Evolutionary conservation across 1,140 invertebrate genomes (phyloP).

Genomic region (Plectrocnemia conspersa): DNA sequence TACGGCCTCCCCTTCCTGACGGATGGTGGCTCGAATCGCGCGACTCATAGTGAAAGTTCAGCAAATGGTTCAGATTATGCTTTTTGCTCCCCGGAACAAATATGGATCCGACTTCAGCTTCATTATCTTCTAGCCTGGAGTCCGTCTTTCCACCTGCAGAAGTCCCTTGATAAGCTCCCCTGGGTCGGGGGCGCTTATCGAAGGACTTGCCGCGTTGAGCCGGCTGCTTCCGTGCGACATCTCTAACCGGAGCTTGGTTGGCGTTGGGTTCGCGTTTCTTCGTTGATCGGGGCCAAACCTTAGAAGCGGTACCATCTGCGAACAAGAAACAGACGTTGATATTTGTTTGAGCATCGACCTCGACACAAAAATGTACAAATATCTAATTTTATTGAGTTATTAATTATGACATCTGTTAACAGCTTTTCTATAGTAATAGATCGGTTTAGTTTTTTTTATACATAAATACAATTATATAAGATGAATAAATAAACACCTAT

Average conservation of each 20-base stretch:
- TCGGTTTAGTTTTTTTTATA: no score
- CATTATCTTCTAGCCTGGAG: constrained; percentile 58
- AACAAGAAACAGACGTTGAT: constrained; percentile 25
- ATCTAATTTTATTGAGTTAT: no score
- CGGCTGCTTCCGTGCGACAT: constrained; percentile 56
- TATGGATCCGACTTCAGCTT: constrained; percentile 75
- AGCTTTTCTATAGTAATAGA: no score
- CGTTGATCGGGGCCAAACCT: constrained; percentile 59
- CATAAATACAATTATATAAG: no score
- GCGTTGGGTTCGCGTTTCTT: constrained; percentile 59
- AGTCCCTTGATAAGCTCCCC: constrained; percentile 56
- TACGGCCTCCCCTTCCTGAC: constrained; percentile 38
- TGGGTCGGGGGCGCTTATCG: constrained; percentile 72
- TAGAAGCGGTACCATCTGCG: constrained; percentile 54
- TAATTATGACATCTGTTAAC: no score
- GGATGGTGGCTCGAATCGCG: constrained; percentile 47
- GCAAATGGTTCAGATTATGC: constrained; percentile 86
- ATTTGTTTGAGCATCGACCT: neutral
- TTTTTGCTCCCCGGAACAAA: constrained; percentile 81
- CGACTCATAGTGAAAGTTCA: constrained; percentile 78
- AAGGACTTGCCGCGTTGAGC: constrained; percentile 58
- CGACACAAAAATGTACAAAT: no score
- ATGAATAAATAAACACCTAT: no score
- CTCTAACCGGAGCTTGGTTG: constrained; percentile 54
- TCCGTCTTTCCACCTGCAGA: constrained; percentile 63